Evolutionary conservation across 2,888 invertebrate genomes (phyloP).

Genomic region (Carcina quercana): DNA sequence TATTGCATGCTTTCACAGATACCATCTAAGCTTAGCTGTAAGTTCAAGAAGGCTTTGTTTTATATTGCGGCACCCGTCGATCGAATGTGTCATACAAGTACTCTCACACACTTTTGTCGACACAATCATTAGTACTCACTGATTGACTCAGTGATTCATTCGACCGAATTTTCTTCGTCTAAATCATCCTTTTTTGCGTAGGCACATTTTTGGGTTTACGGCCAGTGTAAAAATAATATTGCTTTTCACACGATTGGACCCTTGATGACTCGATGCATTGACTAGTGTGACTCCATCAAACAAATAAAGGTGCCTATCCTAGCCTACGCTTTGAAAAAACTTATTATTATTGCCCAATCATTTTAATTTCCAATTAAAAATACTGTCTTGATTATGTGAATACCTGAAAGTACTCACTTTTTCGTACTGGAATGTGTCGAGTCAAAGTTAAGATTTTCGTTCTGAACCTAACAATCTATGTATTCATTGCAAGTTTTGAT

Average conservation of each 20-base stretch:
- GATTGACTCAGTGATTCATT: constrained; percentile 20
- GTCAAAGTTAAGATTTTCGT: constrained; percentile 1
- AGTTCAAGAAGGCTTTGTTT: constrained; percentile 53
- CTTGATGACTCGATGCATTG: background rate
- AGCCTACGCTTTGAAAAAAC: background rate
- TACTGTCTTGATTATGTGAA: too few species aligned
- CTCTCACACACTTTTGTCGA: constrained; percentile 8
- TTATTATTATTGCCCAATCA: background rate
- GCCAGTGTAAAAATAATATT: constrained; percentile 44
- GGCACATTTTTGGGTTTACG: constrained; percentile 52
- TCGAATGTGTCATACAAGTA: constrained; percentile 28
- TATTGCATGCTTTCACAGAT: constrained; percentile 69
- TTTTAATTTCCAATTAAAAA: too few species aligned
- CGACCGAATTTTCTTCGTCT: constrained; percentile 26
- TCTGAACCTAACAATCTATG: too few species aligned
- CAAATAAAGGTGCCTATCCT: too few species aligned
- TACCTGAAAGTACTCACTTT: too few species aligned
- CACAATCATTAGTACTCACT: too few species aligned
- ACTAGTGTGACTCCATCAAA: too few species aligned
- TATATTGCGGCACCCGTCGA: constrained; percentile 35
- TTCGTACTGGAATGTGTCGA: constrained; percentile 1
- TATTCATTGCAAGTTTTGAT: too few species aligned
- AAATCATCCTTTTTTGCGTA: constrained; percentile 27
- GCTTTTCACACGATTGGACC: constrained; percentile 4
- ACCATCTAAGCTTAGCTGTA: constrained; percentile 57